These are phyloP conservation scores for Kryptopterus vitreolus DNA, from an alignment of 2,797 vertebrate genomes.

Conservation along the genomic window DNA sequence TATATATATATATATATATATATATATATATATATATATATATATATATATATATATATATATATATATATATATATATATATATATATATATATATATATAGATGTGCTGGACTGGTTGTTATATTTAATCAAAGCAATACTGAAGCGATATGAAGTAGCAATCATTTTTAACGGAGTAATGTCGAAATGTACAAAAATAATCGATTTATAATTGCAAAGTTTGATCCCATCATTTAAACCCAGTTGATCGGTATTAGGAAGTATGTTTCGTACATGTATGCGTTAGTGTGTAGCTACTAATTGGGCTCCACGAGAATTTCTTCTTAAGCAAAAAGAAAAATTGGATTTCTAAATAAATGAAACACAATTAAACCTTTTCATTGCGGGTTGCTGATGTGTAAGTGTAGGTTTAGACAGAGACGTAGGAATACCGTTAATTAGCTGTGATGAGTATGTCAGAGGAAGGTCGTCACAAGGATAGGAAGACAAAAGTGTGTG, in stretches of 20 bases:
- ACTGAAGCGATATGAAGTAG: neutral
- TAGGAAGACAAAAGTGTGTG: neutral
- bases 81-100: neutral
- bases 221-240: neutral
- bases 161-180: neutral
- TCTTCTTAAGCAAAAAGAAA: neutral
- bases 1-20: neutral
- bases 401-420: neutral
- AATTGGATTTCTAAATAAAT: neutral
- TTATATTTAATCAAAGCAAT: conserved; percentile 8
- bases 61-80: neutral
- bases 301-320: too few species aligned
- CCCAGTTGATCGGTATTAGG: neutral
- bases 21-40: neutral
- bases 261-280: neutral
- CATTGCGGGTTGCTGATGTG: neutral
- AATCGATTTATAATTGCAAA: neutral
- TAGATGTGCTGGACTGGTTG: neutral
- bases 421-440: neutral
- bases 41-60: neutral
- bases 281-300: neutral
- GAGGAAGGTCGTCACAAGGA: neutral
- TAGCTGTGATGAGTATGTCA: neutral
- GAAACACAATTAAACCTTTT: too few species aligned
- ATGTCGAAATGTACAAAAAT: neutral